Percentiles rank a stretch among this genome's conserved stretches.
These are phyloP conservation scores for Leptodactylus fallax DNA, from an alignment of 2,797 vertebrate genomes.

Conservation along the genomic window DNA sequence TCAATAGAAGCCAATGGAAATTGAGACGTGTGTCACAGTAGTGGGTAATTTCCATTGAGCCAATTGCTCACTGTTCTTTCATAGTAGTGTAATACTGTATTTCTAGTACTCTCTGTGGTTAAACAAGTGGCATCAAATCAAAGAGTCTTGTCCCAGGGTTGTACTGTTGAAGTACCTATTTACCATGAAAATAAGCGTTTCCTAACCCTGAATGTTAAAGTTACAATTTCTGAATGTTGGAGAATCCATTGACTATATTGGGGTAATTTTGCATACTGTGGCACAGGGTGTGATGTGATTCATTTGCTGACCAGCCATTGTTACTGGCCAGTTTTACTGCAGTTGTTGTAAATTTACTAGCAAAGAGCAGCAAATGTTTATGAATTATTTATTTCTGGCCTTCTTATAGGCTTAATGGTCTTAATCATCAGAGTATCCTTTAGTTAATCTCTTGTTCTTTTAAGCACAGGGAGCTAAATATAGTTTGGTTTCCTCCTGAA, in stretches of 20 bases:
- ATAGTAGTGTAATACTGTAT: not conserved
- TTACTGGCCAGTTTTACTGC: not conserved
- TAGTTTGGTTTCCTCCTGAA: conserved; percentile 27
- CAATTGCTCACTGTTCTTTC: too few relatives aligned
- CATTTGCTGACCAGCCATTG: too few relatives aligned
- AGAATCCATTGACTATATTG: not conserved
- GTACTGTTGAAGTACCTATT: not conserved
- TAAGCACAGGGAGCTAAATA: conserved; percentile 39
- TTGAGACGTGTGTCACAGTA: not conserved
- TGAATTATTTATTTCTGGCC: conserved; percentile 6
- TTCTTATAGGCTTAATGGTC: conserved; percentile 42
- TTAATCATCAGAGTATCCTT: conserved; percentile 39
- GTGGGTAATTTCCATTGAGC: not conserved
- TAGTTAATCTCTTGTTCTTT: conserved; percentile 41
- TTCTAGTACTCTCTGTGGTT: too few relatives aligned
- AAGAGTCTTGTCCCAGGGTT: too few relatives aligned
- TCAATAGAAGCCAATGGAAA: not conserved
- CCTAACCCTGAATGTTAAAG: not conserved
- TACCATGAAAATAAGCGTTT: not conserved
- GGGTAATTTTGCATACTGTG: not conserved
- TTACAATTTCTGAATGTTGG: not conserved
- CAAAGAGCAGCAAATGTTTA: conserved; percentile 7
- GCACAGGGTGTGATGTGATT: too few relatives aligned
- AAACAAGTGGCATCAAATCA: too few relatives aligned
- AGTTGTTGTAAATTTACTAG: not conserved